These are phyloP conservation scores for Gallirallus australis DNA, from an alignment of 2,797 vertebrate species.

Conservation along the genomic window DNA sequence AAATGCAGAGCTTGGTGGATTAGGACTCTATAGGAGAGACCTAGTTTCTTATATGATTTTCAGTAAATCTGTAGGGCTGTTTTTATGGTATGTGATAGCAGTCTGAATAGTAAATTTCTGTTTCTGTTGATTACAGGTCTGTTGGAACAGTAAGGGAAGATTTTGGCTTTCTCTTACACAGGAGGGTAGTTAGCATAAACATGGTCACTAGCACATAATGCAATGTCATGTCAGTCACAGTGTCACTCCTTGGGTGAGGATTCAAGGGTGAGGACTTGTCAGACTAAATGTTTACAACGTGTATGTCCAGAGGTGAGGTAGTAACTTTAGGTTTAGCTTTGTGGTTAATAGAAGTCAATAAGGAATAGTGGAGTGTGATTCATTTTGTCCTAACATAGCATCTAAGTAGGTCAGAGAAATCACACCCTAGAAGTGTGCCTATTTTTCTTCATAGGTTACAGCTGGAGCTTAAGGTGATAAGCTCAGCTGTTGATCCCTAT, in stretches of 20 bases:
- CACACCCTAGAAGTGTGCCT: background rate
- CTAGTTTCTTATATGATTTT: background rate
- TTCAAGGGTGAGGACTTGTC: background rate
- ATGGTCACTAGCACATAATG: background rate
- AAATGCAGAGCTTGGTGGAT: background rate
- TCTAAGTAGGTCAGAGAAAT: slow-evolving; percentile 37
- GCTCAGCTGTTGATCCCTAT: slow-evolving; percentile 1
- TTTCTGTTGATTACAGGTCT: background rate
- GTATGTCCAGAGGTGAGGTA: background rate
- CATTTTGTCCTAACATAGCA: background rate
- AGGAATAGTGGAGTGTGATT: background rate
- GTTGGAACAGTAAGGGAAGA: background rate
- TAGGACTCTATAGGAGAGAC: background rate
- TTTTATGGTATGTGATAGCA: background rate
- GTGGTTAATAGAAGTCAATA: background rate
- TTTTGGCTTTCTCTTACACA: background rate
- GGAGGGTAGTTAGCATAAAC: background rate
- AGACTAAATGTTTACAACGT: background rate
- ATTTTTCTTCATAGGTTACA: slow-evolving; percentile 12
- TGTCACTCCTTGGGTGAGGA: background rate
- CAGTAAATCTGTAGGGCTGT: fast-evolving
- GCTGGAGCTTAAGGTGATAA: background rate
- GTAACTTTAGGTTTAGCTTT: background rate
- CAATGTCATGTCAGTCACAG: background rate
- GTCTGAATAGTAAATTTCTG: background rate